Evolutionary conservation across 2,888 invertebrate genomes (phyloP).

Genomic region (Epistrophe eligans): DNA sequence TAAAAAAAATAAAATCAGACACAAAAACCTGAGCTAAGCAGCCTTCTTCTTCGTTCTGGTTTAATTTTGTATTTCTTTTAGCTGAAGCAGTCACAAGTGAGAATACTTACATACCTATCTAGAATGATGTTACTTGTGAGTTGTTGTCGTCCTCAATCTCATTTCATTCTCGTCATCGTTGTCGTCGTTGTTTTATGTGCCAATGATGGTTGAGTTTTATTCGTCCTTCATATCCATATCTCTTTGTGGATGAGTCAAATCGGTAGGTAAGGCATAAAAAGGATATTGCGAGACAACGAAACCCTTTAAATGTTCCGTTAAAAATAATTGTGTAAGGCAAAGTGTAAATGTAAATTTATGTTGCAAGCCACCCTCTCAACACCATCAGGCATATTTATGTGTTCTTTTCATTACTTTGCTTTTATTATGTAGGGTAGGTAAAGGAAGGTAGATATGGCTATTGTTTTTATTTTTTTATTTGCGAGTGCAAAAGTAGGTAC

Average conservation of each 20-base stretch:
- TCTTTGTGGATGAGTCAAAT: not conserved
- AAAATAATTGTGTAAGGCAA: no score
- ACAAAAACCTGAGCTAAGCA: not conserved
- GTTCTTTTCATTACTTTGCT: no score
- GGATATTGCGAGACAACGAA: not conserved
- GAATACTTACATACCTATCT: not conserved
- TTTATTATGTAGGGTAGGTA: no score
- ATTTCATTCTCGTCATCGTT: not conserved
- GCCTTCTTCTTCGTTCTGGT: slow-evolving; percentile 4
- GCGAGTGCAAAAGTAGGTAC: no score
- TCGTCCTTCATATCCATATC: not conserved
- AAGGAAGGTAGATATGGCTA: no score
- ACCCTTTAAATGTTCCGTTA: not conserved
- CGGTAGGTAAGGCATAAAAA: not conserved
- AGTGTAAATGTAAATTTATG: no score
- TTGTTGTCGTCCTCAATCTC: not conserved
- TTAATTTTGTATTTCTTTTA: not conserved
- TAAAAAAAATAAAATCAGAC: not conserved
- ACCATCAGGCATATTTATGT: no score
- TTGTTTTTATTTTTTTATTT: no score
- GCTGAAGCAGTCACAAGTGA: not conserved
- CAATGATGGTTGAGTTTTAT: not conserved
- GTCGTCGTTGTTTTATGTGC: not conserved
- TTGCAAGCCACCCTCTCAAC: no score
- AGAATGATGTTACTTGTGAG: not conserved